Evolutionary conservation across 1,140 invertebrate genomes (phyloP).

Genomic region (Microplitis mediator): DNA sequence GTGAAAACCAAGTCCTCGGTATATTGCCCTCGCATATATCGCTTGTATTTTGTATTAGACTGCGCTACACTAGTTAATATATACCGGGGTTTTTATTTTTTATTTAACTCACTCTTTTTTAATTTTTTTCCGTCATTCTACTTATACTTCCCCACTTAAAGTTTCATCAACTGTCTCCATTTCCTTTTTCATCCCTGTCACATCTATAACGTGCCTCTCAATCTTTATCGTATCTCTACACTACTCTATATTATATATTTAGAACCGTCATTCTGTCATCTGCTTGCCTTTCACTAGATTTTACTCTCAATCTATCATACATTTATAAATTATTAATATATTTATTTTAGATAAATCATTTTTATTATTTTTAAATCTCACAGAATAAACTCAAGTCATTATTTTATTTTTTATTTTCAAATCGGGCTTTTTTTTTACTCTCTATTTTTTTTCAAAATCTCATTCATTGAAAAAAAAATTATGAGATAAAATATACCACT

Average conservation of each 20-base stretch:
- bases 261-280: constrained; percentile 23
- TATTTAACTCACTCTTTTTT: constrained; percentile 22
- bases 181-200: constrained; percentile 20
- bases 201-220: constrained; percentile 24
- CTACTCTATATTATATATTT: constrained; percentile 22
- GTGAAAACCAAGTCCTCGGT: not conserved
- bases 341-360: constrained; percentile 9
- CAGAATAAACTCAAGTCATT: not conserved
- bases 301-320: not conserved
- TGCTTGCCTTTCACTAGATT: not conserved
- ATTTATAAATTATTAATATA: not conserved
- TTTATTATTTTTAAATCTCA: constrained; percentile 14
- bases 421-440: no score
- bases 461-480: no score
- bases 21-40: constrained; percentile 16
- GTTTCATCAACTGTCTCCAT: not conserved
- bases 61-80: constrained; percentile 38
- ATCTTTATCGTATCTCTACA: constrained; percentile 10
- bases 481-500: no score
- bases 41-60: constrained; percentile 49
- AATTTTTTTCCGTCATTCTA: constrained; percentile 17
- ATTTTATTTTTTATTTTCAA: no score
- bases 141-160: no score
- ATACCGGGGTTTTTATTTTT: not conserved
- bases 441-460: no score